These are phyloP conservation scores for Carcharodon carcharias DNA, from an alignment of 2,797 vertebrate genomes.

Conservation along the genomic window DNA sequence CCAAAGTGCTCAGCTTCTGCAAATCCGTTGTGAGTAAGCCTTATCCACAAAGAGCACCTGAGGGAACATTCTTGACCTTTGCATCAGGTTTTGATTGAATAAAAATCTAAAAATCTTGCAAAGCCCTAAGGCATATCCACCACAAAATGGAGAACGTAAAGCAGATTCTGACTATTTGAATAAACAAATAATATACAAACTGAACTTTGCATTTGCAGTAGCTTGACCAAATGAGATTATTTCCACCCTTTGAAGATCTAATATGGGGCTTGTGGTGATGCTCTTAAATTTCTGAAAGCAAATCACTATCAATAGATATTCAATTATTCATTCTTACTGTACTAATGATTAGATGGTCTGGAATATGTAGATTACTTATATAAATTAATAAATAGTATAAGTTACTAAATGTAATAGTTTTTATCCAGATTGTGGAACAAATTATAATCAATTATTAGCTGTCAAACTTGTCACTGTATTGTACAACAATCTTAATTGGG, in stretches of 20 bases:
- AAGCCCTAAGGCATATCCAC: background rate
- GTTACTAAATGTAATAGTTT: background rate
- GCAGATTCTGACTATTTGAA: background rate
- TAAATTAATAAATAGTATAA: background rate
- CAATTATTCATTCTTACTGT: background rate
- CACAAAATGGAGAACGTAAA: background rate
- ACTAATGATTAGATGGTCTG: background rate
- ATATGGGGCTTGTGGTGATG: background rate
- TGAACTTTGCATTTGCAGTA: background rate
- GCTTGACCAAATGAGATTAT: background rate
- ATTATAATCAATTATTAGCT: background rate
- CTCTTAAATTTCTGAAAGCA: background rate
- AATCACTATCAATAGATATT: background rate
- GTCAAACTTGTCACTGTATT: background rate
- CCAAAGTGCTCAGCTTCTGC: background rate
- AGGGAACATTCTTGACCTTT: background rate
- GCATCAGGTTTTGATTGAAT: background rate
- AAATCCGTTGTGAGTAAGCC: background rate
- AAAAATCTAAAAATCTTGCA: background rate
- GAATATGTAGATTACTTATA: background rate
- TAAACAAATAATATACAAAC: background rate
- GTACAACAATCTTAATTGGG: background rate
- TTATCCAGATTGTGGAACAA: background rate
- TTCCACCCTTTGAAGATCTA: background rate
- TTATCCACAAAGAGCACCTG: background rate